A percentile compares a stretch with the other conserved stretches of the same genome.
These are phyloP conservation scores for Gnathonemus longibarbis DNA, from an alignment of 2,113 vertebrate species.

Conservation along the genomic window DNA sequence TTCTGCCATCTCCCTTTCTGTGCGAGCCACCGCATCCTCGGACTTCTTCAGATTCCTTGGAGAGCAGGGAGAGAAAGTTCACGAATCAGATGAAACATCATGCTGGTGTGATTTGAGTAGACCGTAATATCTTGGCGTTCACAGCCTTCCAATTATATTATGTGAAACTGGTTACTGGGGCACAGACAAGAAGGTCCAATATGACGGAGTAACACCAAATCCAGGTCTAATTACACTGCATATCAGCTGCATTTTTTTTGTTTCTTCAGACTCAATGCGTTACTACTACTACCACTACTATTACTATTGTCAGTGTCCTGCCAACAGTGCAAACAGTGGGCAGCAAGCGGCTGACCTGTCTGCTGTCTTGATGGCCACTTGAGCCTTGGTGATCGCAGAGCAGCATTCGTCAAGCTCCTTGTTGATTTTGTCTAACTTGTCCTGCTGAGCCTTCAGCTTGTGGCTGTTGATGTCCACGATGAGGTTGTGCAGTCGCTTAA, in stretches of 20 bases:
- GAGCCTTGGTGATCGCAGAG: constrained; percentile 81
- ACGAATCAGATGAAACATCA: background rate
- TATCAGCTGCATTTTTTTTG: background rate
- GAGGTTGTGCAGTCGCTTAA: constrained; percentile 78
- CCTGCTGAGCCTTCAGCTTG: constrained; percentile 84
- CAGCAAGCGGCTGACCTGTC: constrained; percentile 62
- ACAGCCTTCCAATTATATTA: background rate
- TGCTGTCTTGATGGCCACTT: constrained; percentile 83
- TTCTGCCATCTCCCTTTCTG: constrained; percentile 70
- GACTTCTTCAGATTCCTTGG: constrained; percentile 84
- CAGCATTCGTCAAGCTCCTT: constrained; percentile 77
- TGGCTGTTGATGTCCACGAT: constrained; percentile 84
- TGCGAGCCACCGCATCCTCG: constrained; percentile 64
- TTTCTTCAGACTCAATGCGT: background rate
- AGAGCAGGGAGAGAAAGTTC: background rate
- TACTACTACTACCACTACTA: no score
- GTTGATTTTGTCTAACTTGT: constrained; percentile 78
- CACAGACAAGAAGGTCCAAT: background rate
- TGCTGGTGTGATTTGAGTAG: no score
- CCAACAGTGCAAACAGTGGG: background rate
- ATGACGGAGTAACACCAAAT: background rate
- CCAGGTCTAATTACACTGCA: background rate
- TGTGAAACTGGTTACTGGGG: background rate
- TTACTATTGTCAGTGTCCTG: no score
- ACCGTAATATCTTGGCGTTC: background rate